phyloP scores from a whole-genome alignment of 2,888 invertebrate species.

The Cheilosia grossa region DNA sequence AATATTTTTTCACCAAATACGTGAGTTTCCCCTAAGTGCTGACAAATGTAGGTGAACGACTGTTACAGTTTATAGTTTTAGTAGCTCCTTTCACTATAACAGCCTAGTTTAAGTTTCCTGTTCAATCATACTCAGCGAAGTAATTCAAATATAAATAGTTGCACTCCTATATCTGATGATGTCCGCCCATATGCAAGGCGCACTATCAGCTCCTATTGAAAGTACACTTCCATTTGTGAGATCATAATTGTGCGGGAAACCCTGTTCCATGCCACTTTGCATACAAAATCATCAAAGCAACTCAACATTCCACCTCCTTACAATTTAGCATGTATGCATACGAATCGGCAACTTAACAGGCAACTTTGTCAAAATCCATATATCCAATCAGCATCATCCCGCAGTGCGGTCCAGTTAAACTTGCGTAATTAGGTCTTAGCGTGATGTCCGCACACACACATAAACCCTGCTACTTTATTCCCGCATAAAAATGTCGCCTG shows the following conservation, averaged over 20 bases:
- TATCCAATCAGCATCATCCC: slow-evolving; percentile 69
- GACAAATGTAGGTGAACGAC: too few species aligned
- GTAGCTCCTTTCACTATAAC: too few species aligned
- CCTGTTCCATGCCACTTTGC: neutral
- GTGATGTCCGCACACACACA: slow-evolving; percentile 52
- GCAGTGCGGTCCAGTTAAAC: slow-evolving; percentile 66
- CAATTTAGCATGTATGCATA: neutral
- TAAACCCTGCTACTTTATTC: slow-evolving; percentile 63
- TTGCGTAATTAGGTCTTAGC: slow-evolving; percentile 66
- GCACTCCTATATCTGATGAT: too few species aligned
- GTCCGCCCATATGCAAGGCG: too few species aligned
- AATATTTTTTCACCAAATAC: too few species aligned
- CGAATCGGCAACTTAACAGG: neutral
- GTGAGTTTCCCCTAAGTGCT: too few species aligned
- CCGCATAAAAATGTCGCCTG: slow-evolving; percentile 63
- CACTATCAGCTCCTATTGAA: too few species aligned
- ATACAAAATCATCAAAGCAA: neutral
- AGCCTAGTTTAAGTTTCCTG: neutral
- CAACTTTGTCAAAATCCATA: slow-evolving; percentile 43
- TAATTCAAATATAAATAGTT: too few species aligned
- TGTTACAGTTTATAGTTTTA: too few species aligned
- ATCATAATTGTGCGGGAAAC: too few species aligned
- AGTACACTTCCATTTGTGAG: too few species aligned
- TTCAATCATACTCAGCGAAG: neutral
- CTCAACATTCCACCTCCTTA: neutral